phyloP scores from a whole-genome alignment of 2,113 vertebrate species.

The Oxyruncus cristatus region DNA sequence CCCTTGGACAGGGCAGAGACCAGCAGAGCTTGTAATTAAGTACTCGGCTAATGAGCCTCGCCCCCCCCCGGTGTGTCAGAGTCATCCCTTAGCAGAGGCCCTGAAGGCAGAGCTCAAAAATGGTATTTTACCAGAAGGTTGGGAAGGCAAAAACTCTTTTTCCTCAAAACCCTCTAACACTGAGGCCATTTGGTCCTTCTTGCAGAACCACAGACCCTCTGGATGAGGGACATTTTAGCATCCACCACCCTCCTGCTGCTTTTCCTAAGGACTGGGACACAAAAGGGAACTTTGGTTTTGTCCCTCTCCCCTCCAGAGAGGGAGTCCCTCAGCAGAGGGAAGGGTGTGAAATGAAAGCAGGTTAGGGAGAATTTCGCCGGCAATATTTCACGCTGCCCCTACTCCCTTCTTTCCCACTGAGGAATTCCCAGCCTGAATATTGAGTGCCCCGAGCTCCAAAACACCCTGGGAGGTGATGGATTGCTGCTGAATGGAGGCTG shows the following conservation, averaged over 20 bases:
- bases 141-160: not conserved
- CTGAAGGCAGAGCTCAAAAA: not conserved
- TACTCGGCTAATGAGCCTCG: accelerated
- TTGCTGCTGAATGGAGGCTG: slow-evolving; percentile 4
- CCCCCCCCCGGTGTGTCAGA: not conserved
- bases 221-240: not conserved
- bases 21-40: not conserved
- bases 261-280: not conserved
- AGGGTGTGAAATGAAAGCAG: not conserved
- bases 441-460: not conserved
- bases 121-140: not conserved
- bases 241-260: not conserved
- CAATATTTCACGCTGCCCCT: not conserved
- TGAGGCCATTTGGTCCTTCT: not conserved
- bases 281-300: not conserved
- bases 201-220: not conserved
- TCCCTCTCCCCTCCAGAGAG: not conserved
- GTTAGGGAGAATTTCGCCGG: not conserved
- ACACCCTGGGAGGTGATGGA: not conserved
- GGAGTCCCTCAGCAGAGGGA: not conserved
- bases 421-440: slow-evolving; percentile 17
- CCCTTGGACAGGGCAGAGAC: not conserved
- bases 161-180: not conserved
- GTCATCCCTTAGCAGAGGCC: not conserved
- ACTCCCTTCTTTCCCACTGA: not conserved